Base-by-base conservation (phyloP, 1,140 invertebrate species). In the Aricia agestis region DNA sequence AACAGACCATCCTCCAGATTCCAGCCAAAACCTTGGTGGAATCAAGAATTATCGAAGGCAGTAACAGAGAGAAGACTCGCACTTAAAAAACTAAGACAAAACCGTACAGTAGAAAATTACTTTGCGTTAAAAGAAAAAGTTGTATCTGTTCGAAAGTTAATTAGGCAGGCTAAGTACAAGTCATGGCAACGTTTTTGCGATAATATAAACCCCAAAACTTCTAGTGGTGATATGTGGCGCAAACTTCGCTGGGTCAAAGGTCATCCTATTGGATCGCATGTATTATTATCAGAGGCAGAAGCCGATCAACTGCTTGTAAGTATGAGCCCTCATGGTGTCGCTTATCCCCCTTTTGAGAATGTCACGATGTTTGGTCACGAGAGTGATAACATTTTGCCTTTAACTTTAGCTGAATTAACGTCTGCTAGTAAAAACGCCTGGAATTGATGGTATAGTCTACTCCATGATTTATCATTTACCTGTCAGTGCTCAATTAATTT, bases 121-220 rank as follows among this genome's bases (percentile, higher is more conserved):
- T 65, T 65, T 3, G 19, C 11, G 10, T 66, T 66, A 13, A 36
- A 66, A 66, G 66, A 66, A 5, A 66, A 66, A n/a, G 66, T 36
- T 17, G 32, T 66, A 5, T 1, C 31, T 15, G 66, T 13, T 41
- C 66, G 66, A 25, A 25, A 25, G 25, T 25, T 66, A 36, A 66
- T 66, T n/a, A 6, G 66, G 10, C 9, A 66, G 66, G 66, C 66
- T 4, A 66, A 66, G 13, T 41, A 15, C 3, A 7, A 13, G 2
- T 66, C 66, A 41, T 66, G 66, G 66, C 66, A 66, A 41, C 4
- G 17, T 6, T 36, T 66, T 13, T 66, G 66, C n/a, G 66, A 66
- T 11, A 42, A 13, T 36, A 66, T 66, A 66, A 36, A 66, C 13
- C 32, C 13, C 1, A 66, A 36, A 5, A 36, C 66, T n/a, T 4